A percentile compares a stretch with the other conserved stretches of the same genome.
Conservation (phyloP, 1,140 invertebrate species). For the Lordiphosa mommai region DNA sequence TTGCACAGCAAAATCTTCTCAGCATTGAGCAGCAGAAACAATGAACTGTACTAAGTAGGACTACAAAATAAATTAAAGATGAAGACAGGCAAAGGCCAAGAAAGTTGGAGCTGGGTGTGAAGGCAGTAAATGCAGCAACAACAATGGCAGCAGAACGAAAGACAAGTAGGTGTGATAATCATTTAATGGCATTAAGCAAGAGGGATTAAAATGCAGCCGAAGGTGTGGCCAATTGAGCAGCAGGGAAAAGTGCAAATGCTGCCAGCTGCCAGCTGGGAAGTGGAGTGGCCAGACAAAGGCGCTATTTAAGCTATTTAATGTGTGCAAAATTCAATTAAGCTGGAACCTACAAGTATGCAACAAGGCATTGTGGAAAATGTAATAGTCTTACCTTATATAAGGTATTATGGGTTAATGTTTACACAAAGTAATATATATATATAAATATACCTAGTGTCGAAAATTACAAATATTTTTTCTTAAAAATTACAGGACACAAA, state of each 20-base stretch:
- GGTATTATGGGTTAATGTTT: too few species aligned
- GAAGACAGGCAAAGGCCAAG: conserved; percentile 13
- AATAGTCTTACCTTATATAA: too few species aligned
- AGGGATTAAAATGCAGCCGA: conserved; percentile 50
- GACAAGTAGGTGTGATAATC: conserved; percentile 59
- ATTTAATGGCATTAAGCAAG: conserved; percentile 61
- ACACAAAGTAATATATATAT: too few species aligned
- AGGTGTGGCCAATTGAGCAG: conserved; percentile 30
- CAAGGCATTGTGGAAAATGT: too few species aligned
- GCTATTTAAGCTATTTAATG: too few species aligned
- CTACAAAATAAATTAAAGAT: conserved; percentile 39
- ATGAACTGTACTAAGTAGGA: conserved; percentile 30
- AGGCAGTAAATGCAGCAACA: not conserved
- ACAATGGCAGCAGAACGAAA: not conserved
- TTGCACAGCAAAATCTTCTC: not conserved
- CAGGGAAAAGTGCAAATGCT: conserved; percentile 18
- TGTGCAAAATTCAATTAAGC: too few species aligned
- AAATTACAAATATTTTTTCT: too few species aligned
- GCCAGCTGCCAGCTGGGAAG: conserved; percentile 3
- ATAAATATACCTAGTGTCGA: too few species aligned
- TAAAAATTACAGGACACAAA: too few species aligned
- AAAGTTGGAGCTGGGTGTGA: not conserved
- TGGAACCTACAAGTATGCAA: too few species aligned
- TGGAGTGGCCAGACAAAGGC: conserved; percentile 2
- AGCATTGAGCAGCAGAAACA: conserved; percentile 19